Evolutionary conservation across 2,113 vertebrate species (phyloP).

Genomic region (Melanerpes aurifrons): DNA sequence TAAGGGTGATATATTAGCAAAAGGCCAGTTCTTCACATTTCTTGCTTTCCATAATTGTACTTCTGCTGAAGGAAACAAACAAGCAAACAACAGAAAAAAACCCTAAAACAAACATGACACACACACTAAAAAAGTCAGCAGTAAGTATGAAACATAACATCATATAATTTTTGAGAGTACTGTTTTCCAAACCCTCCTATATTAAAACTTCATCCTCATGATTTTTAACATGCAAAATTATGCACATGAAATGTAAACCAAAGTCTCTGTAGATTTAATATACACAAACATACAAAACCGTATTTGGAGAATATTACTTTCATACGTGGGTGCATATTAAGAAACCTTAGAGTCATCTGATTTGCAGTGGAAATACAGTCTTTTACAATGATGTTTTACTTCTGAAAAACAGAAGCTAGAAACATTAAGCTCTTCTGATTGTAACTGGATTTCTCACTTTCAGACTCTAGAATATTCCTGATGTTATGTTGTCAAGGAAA

Average conservation of each 20-base stretch:
- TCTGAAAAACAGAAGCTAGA: constrained; percentile 33
- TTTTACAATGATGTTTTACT: neutral
- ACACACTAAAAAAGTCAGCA: no score
- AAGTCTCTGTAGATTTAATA: neutral
- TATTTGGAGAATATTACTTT: constrained; percentile 52
- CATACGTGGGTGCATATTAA: constrained; percentile 54
- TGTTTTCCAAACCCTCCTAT: constrained; percentile 37
- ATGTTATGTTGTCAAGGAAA: constrained; percentile 4
- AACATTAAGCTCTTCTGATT: neutral
- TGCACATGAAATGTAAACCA: constrained; percentile 28
- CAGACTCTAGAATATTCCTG: neutral
- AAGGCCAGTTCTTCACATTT: neutral
- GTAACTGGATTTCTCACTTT: neutral
- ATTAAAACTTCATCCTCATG: neutral
- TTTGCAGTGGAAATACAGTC: neutral
- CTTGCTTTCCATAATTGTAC: neutral
- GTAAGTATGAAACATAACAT: no score
- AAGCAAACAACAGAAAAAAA: no score
- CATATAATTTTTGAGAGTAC: neutral
- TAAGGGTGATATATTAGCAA: neutral
- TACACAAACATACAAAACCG: neutral
- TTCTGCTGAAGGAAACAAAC: no score
- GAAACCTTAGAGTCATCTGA: constrained; percentile 24
- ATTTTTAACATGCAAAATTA: constrained; percentile 43
- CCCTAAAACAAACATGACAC: no score